Base-by-base conservation (phyloP, 2,113 vertebrate genomes). In the Mobula hypostoma region DNA sequence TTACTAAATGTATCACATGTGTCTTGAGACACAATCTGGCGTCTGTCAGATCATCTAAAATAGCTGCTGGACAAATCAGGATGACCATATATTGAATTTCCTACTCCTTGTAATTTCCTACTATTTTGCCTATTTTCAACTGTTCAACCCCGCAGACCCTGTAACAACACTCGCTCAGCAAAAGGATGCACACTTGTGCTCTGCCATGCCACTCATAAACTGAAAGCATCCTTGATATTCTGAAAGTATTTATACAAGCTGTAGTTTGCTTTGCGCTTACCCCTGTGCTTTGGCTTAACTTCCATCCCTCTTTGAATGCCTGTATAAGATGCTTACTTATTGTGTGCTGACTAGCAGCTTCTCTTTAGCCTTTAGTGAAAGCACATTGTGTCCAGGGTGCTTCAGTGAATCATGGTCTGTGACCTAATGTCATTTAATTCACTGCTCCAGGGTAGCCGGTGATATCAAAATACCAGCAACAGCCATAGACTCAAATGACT, bases 381-480 rank as follows among this genome's bases (percentile, higher is more conserved):
- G 91, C 68, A 72, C 70, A 93, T 93, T 93, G 68, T 93, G 70
- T 93, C 70, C 91, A 56, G 68, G 12, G 91, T 74, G 91, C 91
- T 93, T 92, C 91, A 93, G 68, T 93, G 91, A 93, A 93, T 93
- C 91, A 93, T 93, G 68, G 91, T 74, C 32, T 74, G 91, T 93
- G 91, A 93, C 91, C 91, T 93, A 56, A 74, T 93, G 91, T 93
- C 91, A 93, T 93, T 93, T 93, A 93, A 93, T 93, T 93, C 91
- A 93, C 91, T 74, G 91, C 91, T 93, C 36, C 91, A 93, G 91
- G 91, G 91, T 93, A 93, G 68, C 91, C 32, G 48, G 68, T 66
- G 70, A 93, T 93, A 93, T 93, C 91, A 93, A 93, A 93, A 93
- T 93, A 74, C 91, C 9, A 93, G 91, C 91, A 66, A 93, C 70